Conservation (phyloP, 1,140 invertebrate genomes). For the Drosophila tsacasi region DNA sequence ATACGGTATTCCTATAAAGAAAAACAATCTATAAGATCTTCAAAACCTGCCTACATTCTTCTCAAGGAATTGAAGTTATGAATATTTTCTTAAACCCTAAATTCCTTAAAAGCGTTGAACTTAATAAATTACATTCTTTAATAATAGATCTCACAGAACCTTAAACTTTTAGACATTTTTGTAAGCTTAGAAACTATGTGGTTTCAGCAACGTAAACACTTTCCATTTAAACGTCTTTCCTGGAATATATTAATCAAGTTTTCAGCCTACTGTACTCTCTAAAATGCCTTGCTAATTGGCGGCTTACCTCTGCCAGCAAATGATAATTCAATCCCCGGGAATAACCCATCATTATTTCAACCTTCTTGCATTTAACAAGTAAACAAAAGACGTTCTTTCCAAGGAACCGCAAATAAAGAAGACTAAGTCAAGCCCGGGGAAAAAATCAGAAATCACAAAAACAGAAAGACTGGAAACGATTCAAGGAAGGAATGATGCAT, state of each 20-base stretch:
- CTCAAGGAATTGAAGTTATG: no score
- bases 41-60: not conserved
- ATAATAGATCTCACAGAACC: accelerated
- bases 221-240: not conserved
- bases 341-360: constrained; percentile 30
- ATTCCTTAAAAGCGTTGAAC: not conserved
- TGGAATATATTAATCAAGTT: constrained; percentile 14
- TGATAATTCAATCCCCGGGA: constrained; percentile 45
- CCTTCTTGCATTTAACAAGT: constrained; percentile 38
- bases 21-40: not conserved
- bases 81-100: no score
- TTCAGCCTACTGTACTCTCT: constrained; percentile 4
- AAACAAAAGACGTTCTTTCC: constrained; percentile 34
- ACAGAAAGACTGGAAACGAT: constrained; percentile 7
- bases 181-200: not conserved
- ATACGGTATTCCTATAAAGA: not conserved
- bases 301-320: constrained; percentile 30
- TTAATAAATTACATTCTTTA: no score
- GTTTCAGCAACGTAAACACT: constrained; percentile 1
- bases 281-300: constrained; percentile 40
- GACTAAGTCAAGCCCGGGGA: constrained; percentile 2
- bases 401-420: constrained; percentile 18
- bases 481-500: constrained; percentile 25
- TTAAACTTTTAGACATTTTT: not conserved
- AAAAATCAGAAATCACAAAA: not conserved